Base-by-base conservation (phyloP, 2,113 vertebrate genomes). In the Tachuris rubrigastra region DNA sequence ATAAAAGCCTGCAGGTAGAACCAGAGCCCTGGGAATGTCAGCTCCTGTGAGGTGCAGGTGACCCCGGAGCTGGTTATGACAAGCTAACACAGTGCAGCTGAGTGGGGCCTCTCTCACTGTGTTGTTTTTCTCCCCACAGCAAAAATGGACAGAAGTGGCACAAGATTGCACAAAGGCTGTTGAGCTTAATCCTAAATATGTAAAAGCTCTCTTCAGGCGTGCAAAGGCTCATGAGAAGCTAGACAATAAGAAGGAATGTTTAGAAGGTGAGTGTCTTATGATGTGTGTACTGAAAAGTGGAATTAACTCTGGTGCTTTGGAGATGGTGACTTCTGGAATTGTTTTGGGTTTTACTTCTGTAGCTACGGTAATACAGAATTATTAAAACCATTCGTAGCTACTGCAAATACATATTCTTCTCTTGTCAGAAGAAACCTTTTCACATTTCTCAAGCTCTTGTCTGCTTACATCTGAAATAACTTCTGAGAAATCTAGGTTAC, bases 151-250 rank as follows among this genome's bases (percentile, higher is more conserved):
- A 88, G 99, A 99, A 82, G 99, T 99, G 95, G 99, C 99, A 27
- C 98, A 99, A 95, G 99, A 99, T 75, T 99, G 99, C 96, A 98
- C 98, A 87, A 98, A 98, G 92, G 99, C 99, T 10, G 99, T 99
- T 87, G 99, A 98, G 68, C 97, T 99, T 95, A 99, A 99, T 96
- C 99, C 99, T 49, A 99, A 99, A 66, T 99, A 99, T 31, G 95
- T 99, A 95, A 99, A 99, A 98, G 99, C 99, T 83, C 98, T 99
- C 85, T 99, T 99, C 98, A 98, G 99, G 96, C 98, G 99, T 4
- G 99, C 99, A 18, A 99, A 99, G 96, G 99, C 99, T 55, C 98
- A 99, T 28, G 99, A 99, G 96, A 99, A 98, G 90, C 98, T 99
- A 55, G 99, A 99, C 97, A 99, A 99, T 97, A 99, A 99, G 97